Evolutionary conservation across 2,888 invertebrate species (phyloP), one percentile per base, ranked within the genome.

Genomic region (Cerceris ruficornis): DNA sequence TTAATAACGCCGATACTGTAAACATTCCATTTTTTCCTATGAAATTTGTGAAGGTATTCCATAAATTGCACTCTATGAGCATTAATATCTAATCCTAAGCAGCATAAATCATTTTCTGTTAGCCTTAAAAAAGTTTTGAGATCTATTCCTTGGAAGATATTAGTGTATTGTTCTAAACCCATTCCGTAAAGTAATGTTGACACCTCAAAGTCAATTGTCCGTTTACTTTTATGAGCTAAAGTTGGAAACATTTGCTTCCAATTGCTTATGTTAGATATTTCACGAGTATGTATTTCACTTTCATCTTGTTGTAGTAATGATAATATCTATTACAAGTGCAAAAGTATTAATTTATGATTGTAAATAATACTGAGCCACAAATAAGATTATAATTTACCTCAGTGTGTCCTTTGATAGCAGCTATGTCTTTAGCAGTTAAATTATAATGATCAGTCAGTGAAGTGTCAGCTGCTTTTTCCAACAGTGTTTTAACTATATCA

Each of bases 21-120:
- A 1, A 93, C 80, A 86, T 93, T 94, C 94, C 94, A 96, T 1
- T 93, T 92, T 81, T 93, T 93, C 74, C 91, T 93, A 85, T 95
- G 95, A 88, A 95, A 95, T 80, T 93, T 93, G 65, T 93, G 92
- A 60, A 95, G 87, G 0, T 94, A 94, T 49, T 91, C 87, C 67
- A 93, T 88, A 77, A 95, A 93, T 86, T 94, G 93, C 77, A 94
- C 93, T 77, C 95, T 93, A 86, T 95, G 95, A 81, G 93, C 94
- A 0, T 94, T 94, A 91, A 95, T 93, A 5, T 93, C 92, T 15
- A 96, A 93, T 49, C 95, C 95, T 50, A 95, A 83, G 66, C 92
- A 88, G 58, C 93, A 88, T 89, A 96, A 93, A 85, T 95, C 94
- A 0, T 93, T 89, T 60, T 95, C 94, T 82, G 94, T 93, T 54